These are phyloP conservation scores for Mallateleia sp. DNA, from an alignment of 2,888 invertebrate genomes.

Conservation along the genomic window DNA sequence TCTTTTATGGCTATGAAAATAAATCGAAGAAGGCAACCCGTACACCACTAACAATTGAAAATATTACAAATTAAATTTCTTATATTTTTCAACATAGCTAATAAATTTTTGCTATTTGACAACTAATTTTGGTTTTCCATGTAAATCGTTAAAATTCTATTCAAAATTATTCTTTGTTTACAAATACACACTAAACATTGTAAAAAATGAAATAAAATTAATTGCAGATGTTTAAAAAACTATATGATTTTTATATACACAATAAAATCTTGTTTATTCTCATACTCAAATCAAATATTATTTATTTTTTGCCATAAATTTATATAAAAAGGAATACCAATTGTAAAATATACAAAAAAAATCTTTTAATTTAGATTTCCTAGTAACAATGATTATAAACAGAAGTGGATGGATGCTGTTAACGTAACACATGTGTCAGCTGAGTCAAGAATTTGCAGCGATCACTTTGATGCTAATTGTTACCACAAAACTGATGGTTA, in stretches of 20 bases:
- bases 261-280: background rate
- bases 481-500: constrained; percentile 14
- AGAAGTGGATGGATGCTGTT: background rate
- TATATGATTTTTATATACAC: background rate
- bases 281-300: background rate
- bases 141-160: no score
- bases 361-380: constrained; percentile 8
- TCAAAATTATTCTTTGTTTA: no score
- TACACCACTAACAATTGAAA: no score
- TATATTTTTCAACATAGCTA: no score
- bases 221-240: background rate
- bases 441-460: constrained; percentile 7
- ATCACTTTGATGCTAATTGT: constrained; percentile 2
- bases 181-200: no score
- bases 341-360: background rate
- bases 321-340: background rate
- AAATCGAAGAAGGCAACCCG: no score
- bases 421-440: background rate
- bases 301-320: constrained; percentile 1
- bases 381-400: background rate
- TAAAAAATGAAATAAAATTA: no score
- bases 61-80: no score
- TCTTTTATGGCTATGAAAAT: no score
- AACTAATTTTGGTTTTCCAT: no score
- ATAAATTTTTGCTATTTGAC: no score